Percentiles rank a stretch among this genome's conserved stretches.
phyloP scores from a whole-genome alignment of 2,113 vertebrate species.

The Syngnathoides biaculeatus region DNA sequence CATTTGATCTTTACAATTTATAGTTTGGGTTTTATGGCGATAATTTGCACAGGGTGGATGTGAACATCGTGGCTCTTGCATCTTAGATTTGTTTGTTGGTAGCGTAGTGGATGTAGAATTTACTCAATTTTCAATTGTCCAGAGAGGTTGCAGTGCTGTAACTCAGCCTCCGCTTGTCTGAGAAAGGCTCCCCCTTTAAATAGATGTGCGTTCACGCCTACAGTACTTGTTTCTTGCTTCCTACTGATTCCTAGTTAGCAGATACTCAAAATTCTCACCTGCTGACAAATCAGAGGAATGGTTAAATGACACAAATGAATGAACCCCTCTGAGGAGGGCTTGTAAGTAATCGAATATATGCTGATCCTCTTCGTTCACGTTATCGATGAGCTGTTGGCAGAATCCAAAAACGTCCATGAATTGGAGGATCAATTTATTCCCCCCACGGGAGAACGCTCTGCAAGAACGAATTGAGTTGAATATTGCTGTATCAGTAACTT shows the following conservation, averaged over 20 bases:
- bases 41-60: not conserved
- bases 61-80: not conserved
- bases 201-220: slow-evolving; percentile 18
- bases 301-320: not conserved
- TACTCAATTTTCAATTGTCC: slow-evolving; percentile 10
- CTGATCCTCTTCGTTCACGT: slow-evolving; percentile 8
- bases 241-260: not conserved
- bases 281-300: not conserved
- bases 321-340: not conserved
- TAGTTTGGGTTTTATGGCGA: not conserved
- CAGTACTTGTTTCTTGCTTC: slow-evolving; percentile 3
- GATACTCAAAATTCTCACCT: not conserved
- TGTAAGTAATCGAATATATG: slow-evolving; percentile 22
- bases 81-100: slow-evolving; percentile 3
- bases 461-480: slow-evolving; percentile 28
- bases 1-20: not conserved
- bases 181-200: slow-evolving; percentile 22
- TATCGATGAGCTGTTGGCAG: slow-evolving; percentile 11
- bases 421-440: slow-evolving; percentile 31
- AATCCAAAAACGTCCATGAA: slow-evolving; percentile 12
- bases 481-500: slow-evolving; percentile 31
- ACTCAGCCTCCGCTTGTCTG: slow-evolving; percentile 3
- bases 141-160: slow-evolving; percentile 16
- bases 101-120: slow-evolving; percentile 17
- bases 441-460: not conserved